Evolutionary conservation across 2,797 vertebrate species (phyloP), one percentile per base, ranked within the genome.

Genomic region (Telmatherina bonti): DNA sequence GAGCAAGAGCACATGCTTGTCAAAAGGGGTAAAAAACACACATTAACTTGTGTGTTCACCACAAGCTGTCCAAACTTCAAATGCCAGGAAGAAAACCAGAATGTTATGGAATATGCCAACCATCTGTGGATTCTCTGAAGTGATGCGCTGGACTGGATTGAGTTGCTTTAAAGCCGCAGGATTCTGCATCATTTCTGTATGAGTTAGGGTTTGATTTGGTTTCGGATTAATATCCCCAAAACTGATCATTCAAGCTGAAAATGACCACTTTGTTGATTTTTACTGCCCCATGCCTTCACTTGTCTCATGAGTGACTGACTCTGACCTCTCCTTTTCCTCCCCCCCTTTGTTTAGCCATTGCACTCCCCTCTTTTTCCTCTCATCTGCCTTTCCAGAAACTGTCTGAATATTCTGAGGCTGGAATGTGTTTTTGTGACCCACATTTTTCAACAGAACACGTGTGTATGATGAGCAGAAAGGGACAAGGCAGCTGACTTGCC

Each of bases 371-470:
- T 43, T 43, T 65, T 22, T 27, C 24, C 60, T 54, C 70, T 58
- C 15, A 13, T 73, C 70, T 67, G 63, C 66, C 55, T 69, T 49
- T 43, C 18, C 52, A 58, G 53, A 13, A 53, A 72, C 33, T 15
- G 13, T 22, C 27, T 60, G 18, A 78, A 67, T 54, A 67, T 54
- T 71, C 66, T 13, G 26, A 52, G 45, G 56, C 38, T 68, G 83
- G 76, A 87, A 84, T 89, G 84, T 84, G 78, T 88, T 87, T 86
- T 85, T 72, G 54, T 88, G 82, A 82, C 79, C 82, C 66, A 82
- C 70, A 84, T 79, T 65, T 53, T 72, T 62, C 7, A 8, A 52
- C 55, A 49, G 49, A 78, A 64, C 63, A 33, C 20, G 55, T 59
- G 62, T 22, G 54, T 9, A 26, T 57, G 62, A 24, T 20, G 59